A percentile compares a stretch with the other conserved stretches of the same genome.
Conservation (phyloP, 2,888 invertebrate species). For the Clepsis dumicolana region DNA sequence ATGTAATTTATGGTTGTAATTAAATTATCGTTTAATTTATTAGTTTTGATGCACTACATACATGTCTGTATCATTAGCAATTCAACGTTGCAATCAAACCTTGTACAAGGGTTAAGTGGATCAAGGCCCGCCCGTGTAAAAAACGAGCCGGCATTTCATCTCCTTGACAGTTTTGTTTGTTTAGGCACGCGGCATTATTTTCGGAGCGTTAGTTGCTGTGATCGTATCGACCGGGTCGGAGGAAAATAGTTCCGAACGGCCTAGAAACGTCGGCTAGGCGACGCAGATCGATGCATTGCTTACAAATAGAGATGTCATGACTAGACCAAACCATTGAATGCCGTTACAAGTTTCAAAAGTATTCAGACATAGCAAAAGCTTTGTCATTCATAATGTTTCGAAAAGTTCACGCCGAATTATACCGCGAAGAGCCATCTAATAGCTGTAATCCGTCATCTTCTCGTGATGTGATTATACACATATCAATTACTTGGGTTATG, state of each 20-base stretch:
- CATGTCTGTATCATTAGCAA: constrained; percentile 18
- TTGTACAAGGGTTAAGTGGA: constrained; percentile 42
- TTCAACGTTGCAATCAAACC: constrained; percentile 20
- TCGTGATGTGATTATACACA: constrained; percentile 42
- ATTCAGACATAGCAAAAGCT: constrained; percentile 15
- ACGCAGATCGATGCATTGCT: constrained; percentile 60
- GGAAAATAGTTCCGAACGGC: constrained; percentile 62
- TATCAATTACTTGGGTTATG: constrained; percentile 38
- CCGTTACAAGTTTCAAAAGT: constrained; percentile 33
- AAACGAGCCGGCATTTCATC: constrained; percentile 48
- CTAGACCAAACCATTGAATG: constrained; percentile 31
- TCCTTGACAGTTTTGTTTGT: constrained; percentile 54
- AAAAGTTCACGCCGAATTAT: constrained; percentile 42
- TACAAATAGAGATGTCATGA: constrained; percentile 43
- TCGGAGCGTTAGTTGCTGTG: constrained; percentile 49
- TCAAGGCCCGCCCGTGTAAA: constrained; percentile 40
- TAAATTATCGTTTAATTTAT: constrained; percentile 20
- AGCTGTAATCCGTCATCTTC: constrained; percentile 38
- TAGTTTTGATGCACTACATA: constrained; percentile 10
- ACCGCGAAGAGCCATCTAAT: constrained; percentile 29
- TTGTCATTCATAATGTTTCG: constrained; percentile 38
- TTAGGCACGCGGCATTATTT: constrained; percentile 54
- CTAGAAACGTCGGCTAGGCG: constrained; percentile 68
- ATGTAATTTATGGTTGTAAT: neutral
- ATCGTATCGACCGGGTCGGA: constrained; percentile 47